Base-by-base conservation (phyloP, 2,113 vertebrate genomes). In the Raphicerus campestris region DNA sequence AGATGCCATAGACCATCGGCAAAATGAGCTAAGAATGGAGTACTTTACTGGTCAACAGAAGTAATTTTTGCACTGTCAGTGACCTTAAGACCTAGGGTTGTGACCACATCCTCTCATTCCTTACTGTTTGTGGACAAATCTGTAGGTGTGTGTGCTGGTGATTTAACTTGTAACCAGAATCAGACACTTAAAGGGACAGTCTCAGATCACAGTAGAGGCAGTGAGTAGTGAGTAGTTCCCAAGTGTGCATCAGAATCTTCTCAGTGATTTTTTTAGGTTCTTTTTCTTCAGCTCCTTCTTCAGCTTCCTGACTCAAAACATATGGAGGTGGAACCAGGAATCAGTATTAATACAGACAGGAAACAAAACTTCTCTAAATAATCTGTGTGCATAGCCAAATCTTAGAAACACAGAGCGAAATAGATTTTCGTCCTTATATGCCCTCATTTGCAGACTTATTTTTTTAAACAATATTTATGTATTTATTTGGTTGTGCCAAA, bases 401-500 rank as follows among this genome's bases (percentile, higher is more conserved):
- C 80, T 55, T 9, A 13, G 35, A 35, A 75, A 49, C 39, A 17
- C 3, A 45, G 22, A 35, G 6, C 0, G 8, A 35, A 61, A 26
- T n/a, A 10, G 47, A 32, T 6, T 77, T 82, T 22, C 5, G 60
- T 87, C 15, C 13, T 70, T 70, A 10, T 13, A 8, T 10, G 42
- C 3, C 14, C 2, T 16, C 7, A 30, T 10, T 1, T 6, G 4
- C 24, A 11, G 3, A 22, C 17, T 19, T 39, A 42, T 32, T 39
- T 73, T 39, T 39, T 73, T 3, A 22, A 73, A 73, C 20, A 73
- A 73, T 39, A 39, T 73, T 70, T 42, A 42, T 73, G 13, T 73
- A 22, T 73, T 75, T 75, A 75, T 75, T 75, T 75, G 70, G 3
- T 15, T 75, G 20, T 42, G 35, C 70, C 11, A 42, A 26, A 26